phyloP scores from a whole-genome alignment of 2,113 vertebrate genomes.

The Prolemur simus region DNA sequence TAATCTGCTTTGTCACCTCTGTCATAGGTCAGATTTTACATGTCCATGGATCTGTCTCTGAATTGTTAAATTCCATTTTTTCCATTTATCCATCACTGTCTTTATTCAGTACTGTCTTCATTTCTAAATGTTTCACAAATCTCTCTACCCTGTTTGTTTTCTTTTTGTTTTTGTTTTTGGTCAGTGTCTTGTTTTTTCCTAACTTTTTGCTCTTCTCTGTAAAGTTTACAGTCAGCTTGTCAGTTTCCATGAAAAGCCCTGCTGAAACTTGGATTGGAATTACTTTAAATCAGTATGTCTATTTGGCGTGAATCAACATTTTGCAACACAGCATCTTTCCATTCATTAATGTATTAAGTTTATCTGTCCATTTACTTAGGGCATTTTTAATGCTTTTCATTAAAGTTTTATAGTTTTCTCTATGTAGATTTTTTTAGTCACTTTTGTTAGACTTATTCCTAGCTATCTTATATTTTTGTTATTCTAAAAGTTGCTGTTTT shows the following conservation, averaged over 20 bases:
- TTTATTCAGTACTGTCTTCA: background rate
- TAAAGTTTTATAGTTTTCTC: background rate
- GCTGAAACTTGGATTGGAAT: background rate
- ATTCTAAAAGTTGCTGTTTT: background rate
- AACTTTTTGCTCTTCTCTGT: background rate
- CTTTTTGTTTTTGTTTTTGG: too few species aligned
- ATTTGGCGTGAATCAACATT: background rate
- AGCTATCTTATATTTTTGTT: background rate
- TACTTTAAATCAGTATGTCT: background rate
- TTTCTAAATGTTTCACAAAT: background rate
- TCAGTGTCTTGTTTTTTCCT: background rate
- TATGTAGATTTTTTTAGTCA: background rate
- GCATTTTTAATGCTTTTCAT: background rate
- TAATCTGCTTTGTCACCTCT: background rate
- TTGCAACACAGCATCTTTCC: background rate
- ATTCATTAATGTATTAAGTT: background rate
- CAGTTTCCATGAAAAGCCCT: background rate
- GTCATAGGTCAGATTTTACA: background rate
- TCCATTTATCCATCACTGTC: background rate
- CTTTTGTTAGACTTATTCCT: background rate
- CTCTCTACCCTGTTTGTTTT: background rate
- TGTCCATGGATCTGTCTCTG: background rate
- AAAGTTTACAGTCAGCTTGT: background rate
- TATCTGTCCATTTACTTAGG: background rate
- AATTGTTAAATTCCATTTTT: background rate